These are phyloP conservation scores for Trematocara zebra DNA, from an alignment of 2,113 vertebrate species.

Conservation along the genomic window DNA sequence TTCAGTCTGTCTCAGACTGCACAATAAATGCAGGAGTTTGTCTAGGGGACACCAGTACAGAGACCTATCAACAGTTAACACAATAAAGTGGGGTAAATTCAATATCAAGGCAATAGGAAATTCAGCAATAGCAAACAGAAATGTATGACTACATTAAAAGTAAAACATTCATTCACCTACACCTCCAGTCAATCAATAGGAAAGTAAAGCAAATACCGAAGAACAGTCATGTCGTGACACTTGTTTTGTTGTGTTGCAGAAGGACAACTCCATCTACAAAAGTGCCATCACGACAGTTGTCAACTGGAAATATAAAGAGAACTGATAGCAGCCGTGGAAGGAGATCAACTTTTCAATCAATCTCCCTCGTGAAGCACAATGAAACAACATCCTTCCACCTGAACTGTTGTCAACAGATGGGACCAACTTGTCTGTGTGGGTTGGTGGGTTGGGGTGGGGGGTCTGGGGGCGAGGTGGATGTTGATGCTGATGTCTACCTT, in stretches of 20 bases:
- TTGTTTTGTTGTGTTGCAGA: constrained; percentile 17
- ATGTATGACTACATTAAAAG: not conserved
- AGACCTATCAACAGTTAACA: not conserved
- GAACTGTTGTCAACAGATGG: constrained; percentile 24
- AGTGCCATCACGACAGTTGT: constrained; percentile 35
- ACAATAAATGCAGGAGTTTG: not conserved
- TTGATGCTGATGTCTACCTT: constrained; percentile 6
- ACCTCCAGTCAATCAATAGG: not conserved
- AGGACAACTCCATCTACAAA: constrained; percentile 9
- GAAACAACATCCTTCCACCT: constrained; percentile 19
- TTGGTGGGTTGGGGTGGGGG: not conserved
- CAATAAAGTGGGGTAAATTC: not conserved
- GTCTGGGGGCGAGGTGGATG: not conserved
- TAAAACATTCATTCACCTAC: not conserved
- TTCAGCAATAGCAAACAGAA: not conserved
- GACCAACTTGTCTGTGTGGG: constrained; percentile 2
- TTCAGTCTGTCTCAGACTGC: constrained; percentile 5
- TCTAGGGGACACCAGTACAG: not conserved
- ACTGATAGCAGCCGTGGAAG: not conserved
- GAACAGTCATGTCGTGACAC: not conserved
- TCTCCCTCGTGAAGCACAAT: constrained; percentile 22
- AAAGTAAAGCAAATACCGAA: not conserved
- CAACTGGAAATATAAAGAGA: constrained; percentile 38
- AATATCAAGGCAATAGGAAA: not conserved
- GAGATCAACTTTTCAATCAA: constrained; percentile 8